Evolutionary conservation across 2,888 invertebrate species (phyloP), one percentile per base, ranked within the genome.

Genomic region (Aplocera efformata): DNA sequence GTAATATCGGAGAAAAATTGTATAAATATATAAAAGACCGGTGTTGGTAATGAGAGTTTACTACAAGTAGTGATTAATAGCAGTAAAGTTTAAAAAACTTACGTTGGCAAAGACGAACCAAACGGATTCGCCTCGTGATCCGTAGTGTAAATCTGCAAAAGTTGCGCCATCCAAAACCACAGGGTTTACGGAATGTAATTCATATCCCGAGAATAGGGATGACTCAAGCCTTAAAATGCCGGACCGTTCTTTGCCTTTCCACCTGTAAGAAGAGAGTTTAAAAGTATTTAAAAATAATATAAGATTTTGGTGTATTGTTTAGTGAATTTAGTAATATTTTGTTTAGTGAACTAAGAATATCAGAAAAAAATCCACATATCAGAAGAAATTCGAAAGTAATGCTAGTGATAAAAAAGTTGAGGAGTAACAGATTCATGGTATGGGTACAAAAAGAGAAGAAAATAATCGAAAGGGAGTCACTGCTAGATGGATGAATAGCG

Each of bases 21-120:
- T 30, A 9, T 23, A 22, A 17, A 25, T 10, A 10, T 4, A 5
- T 4, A 24, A 7, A 8, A 3, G 7, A 7, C n/a, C n/a, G n/a
- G n/a, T 24, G 24, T 6, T 24, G 24, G 7, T 7, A 24, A 7
- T 24, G 24, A 24, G 21, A 4, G 21, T 27, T n/a, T n/a, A n/a
- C n/a, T n/a, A n/a, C n/a, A n/a, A n/a, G n/a, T n/a, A n/a, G n/a
- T n/a, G n/a, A n/a, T n/a, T n/a, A n/a, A n/a, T n/a, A n/a, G n/a
- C n/a, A 13, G 10, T 21, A 8, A 30, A 10, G 10, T 10, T 7
- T 20, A 6, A 5, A n/a, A 3, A 48, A 84, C 90, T 88, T 68
- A 92, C 90, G 63, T 92, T 92, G 10, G 90, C 90, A 67, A 92
- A 91, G 28, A 91, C 89, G 66, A 92, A 92, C 92, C 92, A 92